These are phyloP conservation scores for Tragopan temminckii DNA, from an alignment of 2,797 vertebrate genomes.

Conservation along the genomic window DNA sequence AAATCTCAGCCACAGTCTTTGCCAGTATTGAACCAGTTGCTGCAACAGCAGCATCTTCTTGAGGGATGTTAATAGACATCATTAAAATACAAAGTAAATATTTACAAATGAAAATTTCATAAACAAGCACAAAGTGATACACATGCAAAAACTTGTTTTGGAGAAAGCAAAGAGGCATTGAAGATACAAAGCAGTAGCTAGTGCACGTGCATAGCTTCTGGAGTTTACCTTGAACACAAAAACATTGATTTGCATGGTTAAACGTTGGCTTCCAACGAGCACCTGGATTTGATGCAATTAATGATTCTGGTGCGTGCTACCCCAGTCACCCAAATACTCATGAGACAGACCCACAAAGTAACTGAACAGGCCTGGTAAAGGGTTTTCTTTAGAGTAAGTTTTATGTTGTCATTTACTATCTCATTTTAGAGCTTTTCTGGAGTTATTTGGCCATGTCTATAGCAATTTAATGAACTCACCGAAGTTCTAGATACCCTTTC, in stretches of 20 bases:
- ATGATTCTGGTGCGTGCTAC: not conserved
- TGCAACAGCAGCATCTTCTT: not conserved
- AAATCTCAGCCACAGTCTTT: not conserved
- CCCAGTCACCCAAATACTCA: not conserved
- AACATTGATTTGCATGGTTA: conserved; percentile 42
- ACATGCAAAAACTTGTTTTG: conserved; percentile 47
- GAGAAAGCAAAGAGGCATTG: conserved; percentile 11
- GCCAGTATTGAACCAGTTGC: not conserved
- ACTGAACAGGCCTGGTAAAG: not conserved
- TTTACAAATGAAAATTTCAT: conserved; percentile 41
- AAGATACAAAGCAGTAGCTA: conserved; percentile 8
- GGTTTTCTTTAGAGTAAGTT: not conserved
- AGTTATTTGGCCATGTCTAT: not conserved
- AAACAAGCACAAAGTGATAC: not conserved
- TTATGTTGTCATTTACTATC: not conserved
- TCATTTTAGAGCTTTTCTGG: not conserved
- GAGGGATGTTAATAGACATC: not conserved
- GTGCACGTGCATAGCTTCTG: not conserved
- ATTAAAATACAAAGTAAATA: conserved; percentile 42
- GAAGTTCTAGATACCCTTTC: not conserved
- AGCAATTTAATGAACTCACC: not conserved
- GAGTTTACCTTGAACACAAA: conserved; percentile 42
- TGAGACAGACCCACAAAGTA: not conserved
- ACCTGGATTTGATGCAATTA: conserved; percentile 49
- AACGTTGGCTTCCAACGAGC: conserved; percentile 46